Percentiles rank a stretch among this genome's conserved stretches.
These are phyloP conservation scores for Pseudoips prasinana DNA, from an alignment of 2,888 invertebrate genomes.

Conservation along the genomic window DNA sequence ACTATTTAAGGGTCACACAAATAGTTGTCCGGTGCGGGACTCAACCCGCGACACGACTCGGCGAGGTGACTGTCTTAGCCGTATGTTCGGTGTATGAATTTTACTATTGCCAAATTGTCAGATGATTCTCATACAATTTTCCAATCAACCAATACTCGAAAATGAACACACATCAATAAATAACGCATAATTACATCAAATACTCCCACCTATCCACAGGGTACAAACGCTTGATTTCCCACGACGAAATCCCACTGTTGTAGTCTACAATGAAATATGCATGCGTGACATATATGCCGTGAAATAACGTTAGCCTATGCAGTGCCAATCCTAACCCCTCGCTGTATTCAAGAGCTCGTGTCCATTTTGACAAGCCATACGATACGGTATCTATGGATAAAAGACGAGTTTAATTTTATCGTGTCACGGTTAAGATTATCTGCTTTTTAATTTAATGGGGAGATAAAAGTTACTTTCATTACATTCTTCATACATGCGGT, in stretches of 20 bases:
- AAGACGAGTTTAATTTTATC: slow-evolving; percentile 4
- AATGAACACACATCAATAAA: slow-evolving; percentile 29
- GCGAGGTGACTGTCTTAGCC: too few relatives aligned
- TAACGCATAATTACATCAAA: slow-evolving; percentile 41
- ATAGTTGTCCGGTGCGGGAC: too few relatives aligned
- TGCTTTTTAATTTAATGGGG: neutral
- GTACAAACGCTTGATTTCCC: slow-evolving; percentile 52
- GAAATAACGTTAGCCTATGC: slow-evolving; percentile 61
- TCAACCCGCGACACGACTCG: too few relatives aligned
- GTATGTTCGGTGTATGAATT: too few relatives aligned
- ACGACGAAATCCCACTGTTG: slow-evolving; percentile 60
- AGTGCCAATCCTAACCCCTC: slow-evolving; percentile 36
- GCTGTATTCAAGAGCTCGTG: slow-evolving; percentile 26
- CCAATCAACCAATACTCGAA: neutral
- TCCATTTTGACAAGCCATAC: slow-evolving; percentile 29
- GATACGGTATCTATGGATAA: slow-evolving; percentile 12
- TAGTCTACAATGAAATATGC: slow-evolving; percentile 71
- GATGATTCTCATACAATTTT: neutral
- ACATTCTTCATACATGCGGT: too few relatives aligned
- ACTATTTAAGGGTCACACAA: too few relatives aligned
- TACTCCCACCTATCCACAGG: slow-evolving; percentile 11
- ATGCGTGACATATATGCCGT: slow-evolving; percentile 63
- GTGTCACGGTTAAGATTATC: slow-evolving; percentile 9
- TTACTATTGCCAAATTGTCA: too few relatives aligned
- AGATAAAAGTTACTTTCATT: too few relatives aligned